Base-by-base conservation (phyloP, 1,140 invertebrate species). In the Drosophila tani region DNA sequence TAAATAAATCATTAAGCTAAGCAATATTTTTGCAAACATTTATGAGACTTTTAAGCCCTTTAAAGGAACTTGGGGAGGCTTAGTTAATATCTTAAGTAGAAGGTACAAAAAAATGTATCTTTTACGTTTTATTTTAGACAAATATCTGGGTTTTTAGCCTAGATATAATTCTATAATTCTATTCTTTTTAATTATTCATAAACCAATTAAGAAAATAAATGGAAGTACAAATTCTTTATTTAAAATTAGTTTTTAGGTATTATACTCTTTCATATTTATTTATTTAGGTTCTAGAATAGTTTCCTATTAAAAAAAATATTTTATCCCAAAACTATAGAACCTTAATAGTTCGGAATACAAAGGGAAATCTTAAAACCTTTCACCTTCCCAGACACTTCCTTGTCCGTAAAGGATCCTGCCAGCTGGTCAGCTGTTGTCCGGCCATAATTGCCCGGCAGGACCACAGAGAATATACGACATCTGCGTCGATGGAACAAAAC, bases 381-480 rank as follows among this genome's bases (percentile, higher is more conserved):
- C 32, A 55, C 19, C 53, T 56, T 55, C 1, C 19, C 15, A 43
- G 19, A 19, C 21, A 15, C 17, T 53, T 53, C 21, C 49, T 29
- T 24, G 29, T 77, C 35, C 57, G 67, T 41, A 50, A 51, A 62
- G 47, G 45, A 35, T 66, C 38, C 60, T 40, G 40, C 66, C 79
- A 81, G 66, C 75, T 75, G 75, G 78, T 67, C 82, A 84, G 70
- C 82, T 78, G 81, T 53, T 84, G 62, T 55, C 43, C 59, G 59
- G 15, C 45, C 68, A 46, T 86, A 86, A 88, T 83, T 80, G 80
- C 68, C 49, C 55, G 55, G 46, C 50, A 70, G 75, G 75, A 75
- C 46, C 35, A 38, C 51, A 57, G 45, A 21, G 51, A 46, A 67
- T 71, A 43, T 81, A 87, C 56, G 77, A 78, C 84, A 67, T 74